phyloP scores from a whole-genome alignment of 2,113 vertebrate genomes.

The Odobenus rosmarus region DNA sequence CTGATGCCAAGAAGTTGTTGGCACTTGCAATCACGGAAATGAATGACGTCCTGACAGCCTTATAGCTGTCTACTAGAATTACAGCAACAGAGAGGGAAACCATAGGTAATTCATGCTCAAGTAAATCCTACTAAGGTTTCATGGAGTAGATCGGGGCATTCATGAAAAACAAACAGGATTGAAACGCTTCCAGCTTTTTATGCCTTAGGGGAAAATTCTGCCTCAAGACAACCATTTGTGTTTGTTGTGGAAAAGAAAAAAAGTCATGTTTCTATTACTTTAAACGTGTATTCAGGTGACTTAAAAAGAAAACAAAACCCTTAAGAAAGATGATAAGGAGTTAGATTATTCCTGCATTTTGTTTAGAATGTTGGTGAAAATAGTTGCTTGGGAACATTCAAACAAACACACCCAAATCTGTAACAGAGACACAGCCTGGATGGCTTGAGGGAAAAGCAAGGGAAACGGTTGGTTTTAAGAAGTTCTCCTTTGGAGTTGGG shows the following conservation, averaged over 20 bases:
- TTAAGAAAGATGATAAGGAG: not conserved
- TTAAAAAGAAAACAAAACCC: not conserved
- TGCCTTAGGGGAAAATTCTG: not conserved
- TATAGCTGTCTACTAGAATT: not conserved
- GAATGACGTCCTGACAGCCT: not conserved
- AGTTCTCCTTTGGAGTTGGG: not conserved
- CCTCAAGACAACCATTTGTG: not conserved
- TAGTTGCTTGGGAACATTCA: not conserved
- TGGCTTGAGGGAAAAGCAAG: not conserved
- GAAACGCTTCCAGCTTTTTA: not conserved
- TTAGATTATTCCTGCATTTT: not conserved
- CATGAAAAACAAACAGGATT: not conserved
- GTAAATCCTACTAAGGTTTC: not conserved
- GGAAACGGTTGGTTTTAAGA: not conserved
- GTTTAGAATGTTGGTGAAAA: not conserved
- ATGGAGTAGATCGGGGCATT: not conserved
- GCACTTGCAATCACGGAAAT: accelerated
- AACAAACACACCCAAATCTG: not conserved
- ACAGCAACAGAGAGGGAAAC: not conserved
- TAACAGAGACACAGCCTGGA: too few relatives aligned
- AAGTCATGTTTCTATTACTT: not conserved
- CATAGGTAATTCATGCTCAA: not conserved
- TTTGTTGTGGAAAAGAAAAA: not conserved
- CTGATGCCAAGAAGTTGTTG: not conserved
- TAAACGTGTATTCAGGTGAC: not conserved